Conservation (phyloP, 2,797 vertebrate species). For the Vireo griseus region DNA sequence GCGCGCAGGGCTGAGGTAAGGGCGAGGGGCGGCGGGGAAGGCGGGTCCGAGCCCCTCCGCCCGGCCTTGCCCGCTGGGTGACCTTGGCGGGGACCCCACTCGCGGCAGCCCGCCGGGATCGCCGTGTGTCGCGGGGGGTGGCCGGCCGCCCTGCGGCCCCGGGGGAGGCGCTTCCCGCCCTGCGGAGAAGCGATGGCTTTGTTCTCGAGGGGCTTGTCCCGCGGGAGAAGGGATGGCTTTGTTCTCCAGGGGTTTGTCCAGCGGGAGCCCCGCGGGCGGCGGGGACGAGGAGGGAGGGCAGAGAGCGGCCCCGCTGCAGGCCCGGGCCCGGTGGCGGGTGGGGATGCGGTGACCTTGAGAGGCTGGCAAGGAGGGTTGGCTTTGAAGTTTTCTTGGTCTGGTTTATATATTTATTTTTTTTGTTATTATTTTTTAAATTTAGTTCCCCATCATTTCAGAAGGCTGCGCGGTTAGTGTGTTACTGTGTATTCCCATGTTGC, state of each 20-base stretch:
- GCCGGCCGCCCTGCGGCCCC: no score
- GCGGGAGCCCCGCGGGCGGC: neutral
- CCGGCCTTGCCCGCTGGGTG: neutral
- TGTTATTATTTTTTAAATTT: neutral
- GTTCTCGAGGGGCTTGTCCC: neutral
- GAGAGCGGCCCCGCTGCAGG: neutral
- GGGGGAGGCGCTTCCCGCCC: neutral
- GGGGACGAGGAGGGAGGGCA: neutral
- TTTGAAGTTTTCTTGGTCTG: neutral
- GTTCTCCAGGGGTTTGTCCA: neutral
- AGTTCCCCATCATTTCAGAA: neutral
- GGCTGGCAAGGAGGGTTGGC: neutral
- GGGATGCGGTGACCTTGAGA: neutral
- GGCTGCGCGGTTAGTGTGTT: rapidly evolving
- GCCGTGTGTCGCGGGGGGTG: no score
- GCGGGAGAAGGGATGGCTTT: neutral
- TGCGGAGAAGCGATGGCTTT: neutral
- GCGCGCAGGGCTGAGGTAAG: neutral
- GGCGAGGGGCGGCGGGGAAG: neutral
- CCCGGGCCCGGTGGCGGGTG: neutral
- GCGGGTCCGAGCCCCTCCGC: neutral
- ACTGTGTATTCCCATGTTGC: rapidly evolving
- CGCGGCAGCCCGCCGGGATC: neutral
- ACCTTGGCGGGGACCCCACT: neutral
- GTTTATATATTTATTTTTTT: neutral